Evolutionary conservation across 1,140 invertebrate species (phyloP).

Genomic region (Heterodera schachtii): DNA sequence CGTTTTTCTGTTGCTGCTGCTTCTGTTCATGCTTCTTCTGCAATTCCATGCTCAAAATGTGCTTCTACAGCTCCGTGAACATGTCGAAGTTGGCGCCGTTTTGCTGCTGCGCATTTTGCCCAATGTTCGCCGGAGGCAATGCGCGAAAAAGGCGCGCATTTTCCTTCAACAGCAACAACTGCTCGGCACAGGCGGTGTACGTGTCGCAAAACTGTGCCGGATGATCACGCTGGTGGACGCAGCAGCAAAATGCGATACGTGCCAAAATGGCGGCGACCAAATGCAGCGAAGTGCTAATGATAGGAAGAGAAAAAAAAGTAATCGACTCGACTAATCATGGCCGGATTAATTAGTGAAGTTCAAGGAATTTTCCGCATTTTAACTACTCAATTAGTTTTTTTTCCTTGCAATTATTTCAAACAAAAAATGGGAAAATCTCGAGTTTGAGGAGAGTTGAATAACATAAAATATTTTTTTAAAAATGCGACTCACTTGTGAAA

Average conservation of each 20-base stretch:
- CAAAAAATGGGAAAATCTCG: too few relatives aligned
- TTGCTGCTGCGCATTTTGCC: too few relatives aligned
- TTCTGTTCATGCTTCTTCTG: not conserved
- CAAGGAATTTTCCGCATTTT: not conserved
- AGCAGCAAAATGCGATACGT: not conserved
- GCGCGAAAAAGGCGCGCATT: not conserved
- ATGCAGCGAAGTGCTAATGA: not conserved
- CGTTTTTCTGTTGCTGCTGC: not conserved
- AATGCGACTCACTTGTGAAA: constrained; percentile 4
- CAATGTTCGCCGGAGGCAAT: not conserved
- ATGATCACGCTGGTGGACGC: not conserved
- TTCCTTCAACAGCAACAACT: constrained; percentile 5
- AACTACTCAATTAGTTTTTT: not conserved
- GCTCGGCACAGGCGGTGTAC: not conserved
- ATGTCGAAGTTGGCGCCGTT: not conserved
- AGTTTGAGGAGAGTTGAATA: too few relatives aligned
- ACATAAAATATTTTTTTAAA: not conserved
- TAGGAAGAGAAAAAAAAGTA: not conserved
- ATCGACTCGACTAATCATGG: not conserved
- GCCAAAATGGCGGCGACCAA: not conserved
- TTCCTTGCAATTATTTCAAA: not conserved
- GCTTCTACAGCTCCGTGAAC: constrained; percentile 5
- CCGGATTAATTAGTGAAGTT: too few relatives aligned
- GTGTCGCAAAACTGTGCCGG: not conserved
- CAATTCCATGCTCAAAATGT: not conserved